phyloP scores from a whole-genome alignment of 2,888 invertebrate genomes.

The Notocelia uddmanniana region DNA sequence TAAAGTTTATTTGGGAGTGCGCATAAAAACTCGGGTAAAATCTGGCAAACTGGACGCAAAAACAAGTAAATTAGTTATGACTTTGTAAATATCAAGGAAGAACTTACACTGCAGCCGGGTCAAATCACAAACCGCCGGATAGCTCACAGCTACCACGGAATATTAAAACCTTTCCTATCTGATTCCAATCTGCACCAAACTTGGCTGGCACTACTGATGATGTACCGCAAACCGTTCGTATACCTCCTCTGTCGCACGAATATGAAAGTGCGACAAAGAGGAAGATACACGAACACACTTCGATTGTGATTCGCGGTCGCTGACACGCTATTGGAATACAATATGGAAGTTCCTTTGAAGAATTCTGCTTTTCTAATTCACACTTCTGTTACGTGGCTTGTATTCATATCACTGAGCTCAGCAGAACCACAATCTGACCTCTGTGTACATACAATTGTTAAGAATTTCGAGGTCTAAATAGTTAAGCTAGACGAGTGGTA shows the following conservation, averaged over 20 bases:
- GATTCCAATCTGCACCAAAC: background rate
- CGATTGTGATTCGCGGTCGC: too few relatives aligned
- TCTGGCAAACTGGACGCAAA: too few relatives aligned
- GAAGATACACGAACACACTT: too few relatives aligned
- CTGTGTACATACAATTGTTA: background rate
- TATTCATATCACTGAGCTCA: background rate
- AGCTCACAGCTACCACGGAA: background rate
- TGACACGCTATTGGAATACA: slow-evolving; percentile 7
- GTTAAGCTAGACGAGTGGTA: background rate
- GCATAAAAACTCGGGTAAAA: too few relatives aligned
- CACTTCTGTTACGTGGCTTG: background rate
- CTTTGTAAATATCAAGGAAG: background rate
- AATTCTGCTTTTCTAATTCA: slow-evolving; percentile 25
- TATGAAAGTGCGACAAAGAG: too few relatives aligned
- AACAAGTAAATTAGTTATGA: too few relatives aligned
- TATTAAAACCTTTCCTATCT: background rate
- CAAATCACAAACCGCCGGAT: slow-evolving; percentile 3
- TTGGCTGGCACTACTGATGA: background rate
- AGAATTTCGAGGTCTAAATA: background rate
- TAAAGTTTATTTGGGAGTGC: too few relatives aligned
- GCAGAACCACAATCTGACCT: background rate
- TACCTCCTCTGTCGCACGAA: too few relatives aligned
- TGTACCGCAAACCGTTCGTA: too few relatives aligned
- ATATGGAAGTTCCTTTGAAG: slow-evolving; percentile 23
- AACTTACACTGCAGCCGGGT: background rate